phyloP scores from a whole-genome alignment of 2,113 vertebrate genomes.

The Triplophysa siluroides region DNA sequence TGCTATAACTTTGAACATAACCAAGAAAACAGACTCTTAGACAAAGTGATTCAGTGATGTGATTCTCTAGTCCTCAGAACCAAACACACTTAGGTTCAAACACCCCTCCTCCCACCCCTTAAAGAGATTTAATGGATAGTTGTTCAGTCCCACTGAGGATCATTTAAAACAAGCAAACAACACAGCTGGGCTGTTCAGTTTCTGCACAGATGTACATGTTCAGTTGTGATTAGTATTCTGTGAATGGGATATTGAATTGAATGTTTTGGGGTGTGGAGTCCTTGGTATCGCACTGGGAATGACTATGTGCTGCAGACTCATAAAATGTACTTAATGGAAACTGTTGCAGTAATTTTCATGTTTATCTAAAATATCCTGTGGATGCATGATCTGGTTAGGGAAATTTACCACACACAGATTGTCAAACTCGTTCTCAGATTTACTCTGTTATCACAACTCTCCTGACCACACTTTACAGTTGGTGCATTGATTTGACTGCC shows the following conservation, averaged over 20 bases:
- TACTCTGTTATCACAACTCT: conserved; percentile 11
- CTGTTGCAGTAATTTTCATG: conserved; percentile 14
- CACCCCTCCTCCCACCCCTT: neutral
- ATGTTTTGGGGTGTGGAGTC: neutral
- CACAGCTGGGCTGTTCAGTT: neutral
- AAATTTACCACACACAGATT: neutral
- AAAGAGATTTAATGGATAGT: neutral
- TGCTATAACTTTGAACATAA: neutral
- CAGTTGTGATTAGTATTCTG: neutral
- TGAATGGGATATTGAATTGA: conserved; percentile 8
- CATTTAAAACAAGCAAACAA: neutral
- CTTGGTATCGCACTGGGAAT: neutral
- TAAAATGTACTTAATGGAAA: neutral
- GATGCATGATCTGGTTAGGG: neutral
- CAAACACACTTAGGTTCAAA: neutral
- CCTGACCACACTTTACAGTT: conserved; percentile 44
- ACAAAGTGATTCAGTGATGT: neutral
- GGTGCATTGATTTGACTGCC: conserved; percentile 54
- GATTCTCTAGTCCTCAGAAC: neutral
- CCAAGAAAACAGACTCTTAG: neutral
- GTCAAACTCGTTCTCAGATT: conserved; percentile 21
- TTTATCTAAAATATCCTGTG: conserved; percentile 6
- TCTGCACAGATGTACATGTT: neutral
- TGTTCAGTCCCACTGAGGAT: neutral
- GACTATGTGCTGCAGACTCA: neutral